Base-by-base conservation (phyloP, 2,888 invertebrate genomes). In the Listrodromus nycthemerus region DNA sequence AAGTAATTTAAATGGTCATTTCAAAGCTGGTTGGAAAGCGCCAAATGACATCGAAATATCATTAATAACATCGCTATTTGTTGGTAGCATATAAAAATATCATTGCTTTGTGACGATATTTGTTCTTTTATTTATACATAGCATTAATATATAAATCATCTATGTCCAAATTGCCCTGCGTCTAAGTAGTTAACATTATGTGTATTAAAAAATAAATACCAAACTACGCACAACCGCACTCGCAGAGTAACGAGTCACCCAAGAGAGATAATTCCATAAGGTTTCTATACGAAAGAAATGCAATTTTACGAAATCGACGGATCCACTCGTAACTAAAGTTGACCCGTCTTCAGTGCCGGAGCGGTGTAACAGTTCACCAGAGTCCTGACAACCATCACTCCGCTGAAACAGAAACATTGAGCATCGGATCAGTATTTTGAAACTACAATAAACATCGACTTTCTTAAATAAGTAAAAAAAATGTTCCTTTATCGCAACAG, bases 351-450 rank as follows among this genome's bases (percentile, higher is more conserved):
- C 66, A 82, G 13, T 8, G 73, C 50, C 0, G 86, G 85, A 27
- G 77, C 55, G 33, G 74, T 80, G 30, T 87, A 83, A 48, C 79
- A 81, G 21, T 86, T 82, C 3, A 83, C 65, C 13, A 88, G 3
- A 21, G 90, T 86, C 79, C 93, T 91, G 10, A 93, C 61, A 4
- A 94, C 87, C 93, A 94, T 94, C 2, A 89, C 87, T 19, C 91
- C 87, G 69, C 94, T 94, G 85, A 65, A 92, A 92, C 61, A 50
- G 37, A 55, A 66, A 45, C 33, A 66, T 50, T 55, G 2, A 33
- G 71, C 75, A 55, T 13, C 30, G 8, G 30, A 52, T 61, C 37
- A 21, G 80, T 6, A 58, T 30, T 13, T n/a, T 73, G 19, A 1
- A 2, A 10, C 24, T 55, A 1, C 16, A 70, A 33, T 27, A 2